Conservation (phyloP, 2,888 invertebrate species). For the Mythimna ferrago region DNA sequence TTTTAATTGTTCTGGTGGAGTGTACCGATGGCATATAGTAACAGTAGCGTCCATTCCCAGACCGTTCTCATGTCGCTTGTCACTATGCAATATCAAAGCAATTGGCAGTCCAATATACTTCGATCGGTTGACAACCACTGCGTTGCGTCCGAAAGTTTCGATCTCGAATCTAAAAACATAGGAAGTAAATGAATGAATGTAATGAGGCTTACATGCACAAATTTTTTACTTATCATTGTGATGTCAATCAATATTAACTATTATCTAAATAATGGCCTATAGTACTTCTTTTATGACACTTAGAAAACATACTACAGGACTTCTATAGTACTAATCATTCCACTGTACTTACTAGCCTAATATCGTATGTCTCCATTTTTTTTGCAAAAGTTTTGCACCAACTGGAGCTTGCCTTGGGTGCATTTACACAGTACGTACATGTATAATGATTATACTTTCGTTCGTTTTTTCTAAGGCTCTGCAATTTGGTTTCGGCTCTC, state of each 20-base stretch:
- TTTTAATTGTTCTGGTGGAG: conserved; percentile 94
- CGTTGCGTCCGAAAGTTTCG: conserved; percentile 96
- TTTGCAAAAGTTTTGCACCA: neutral
- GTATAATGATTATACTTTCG: too few species aligned
- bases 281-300: too few species aligned
- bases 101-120: conserved; percentile 98
- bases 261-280: neutral
- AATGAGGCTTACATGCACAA: neutral
- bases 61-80: conserved; percentile 92
- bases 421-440: too few species aligned
- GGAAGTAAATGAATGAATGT: neutral
- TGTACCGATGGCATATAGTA: conserved; percentile 97
- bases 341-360: neutral
- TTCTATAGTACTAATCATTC: neutral
- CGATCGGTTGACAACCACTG: conserved; percentile 97
- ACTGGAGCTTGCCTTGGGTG: too few species aligned
- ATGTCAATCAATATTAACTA: neutral
- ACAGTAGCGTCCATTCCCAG: conserved; percentile 96
- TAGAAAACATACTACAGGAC: too few species aligned
- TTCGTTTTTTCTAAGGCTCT: neutral
- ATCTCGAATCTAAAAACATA: conserved; percentile 87
- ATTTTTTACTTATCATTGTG: neutral
- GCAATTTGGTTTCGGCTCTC: neutral
- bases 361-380: neutral
- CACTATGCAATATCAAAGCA: conserved; percentile 95